Evolutionary conservation across 2,113 vertebrate genomes (phyloP).

Genomic region (Crocuta crocuta): DNA sequence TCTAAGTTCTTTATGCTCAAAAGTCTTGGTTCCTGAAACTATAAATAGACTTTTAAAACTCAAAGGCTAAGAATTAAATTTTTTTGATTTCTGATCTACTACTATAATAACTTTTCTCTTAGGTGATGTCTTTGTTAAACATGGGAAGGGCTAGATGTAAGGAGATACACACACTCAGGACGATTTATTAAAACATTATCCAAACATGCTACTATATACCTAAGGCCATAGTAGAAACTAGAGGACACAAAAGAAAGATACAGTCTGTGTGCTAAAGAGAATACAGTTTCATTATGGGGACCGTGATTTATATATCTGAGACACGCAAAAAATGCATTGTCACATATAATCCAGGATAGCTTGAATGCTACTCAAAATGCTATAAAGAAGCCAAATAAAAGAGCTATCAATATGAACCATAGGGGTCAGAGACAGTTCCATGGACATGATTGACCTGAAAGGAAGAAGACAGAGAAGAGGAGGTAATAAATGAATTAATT

Average conservation of each 20-base stretch:
- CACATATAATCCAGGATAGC: constrained; percentile 28
- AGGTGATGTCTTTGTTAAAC: constrained; percentile 41
- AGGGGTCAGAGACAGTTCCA: constrained; percentile 10
- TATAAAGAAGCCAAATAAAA: constrained; percentile 40
- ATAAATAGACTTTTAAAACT: constrained; percentile 45
- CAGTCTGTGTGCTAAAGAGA: not conserved
- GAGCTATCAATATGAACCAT: constrained; percentile 32
- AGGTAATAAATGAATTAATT: constrained; percentile 50
- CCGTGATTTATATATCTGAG: constrained; percentile 32
- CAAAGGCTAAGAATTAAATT: not conserved
- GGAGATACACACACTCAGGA: not conserved
- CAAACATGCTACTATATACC: not conserved
- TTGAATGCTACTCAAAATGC: constrained; percentile 38
- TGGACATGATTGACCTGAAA: constrained; percentile 35
- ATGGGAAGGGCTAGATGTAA: not conserved
- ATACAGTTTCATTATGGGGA: constrained; percentile 27
- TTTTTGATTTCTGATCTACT: not conserved
- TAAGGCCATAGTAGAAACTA: constrained; percentile 41
- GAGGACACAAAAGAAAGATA: constrained; percentile 1
- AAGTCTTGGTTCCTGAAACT: constrained; percentile 28
- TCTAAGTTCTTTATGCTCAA: constrained; percentile 17
- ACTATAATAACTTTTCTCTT: not conserved
- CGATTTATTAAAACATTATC: constrained; percentile 47
- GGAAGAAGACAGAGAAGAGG: not conserved
- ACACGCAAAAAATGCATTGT: constrained; percentile 21